Base-by-base conservation (phyloP, 2,113 vertebrate genomes). In the Peromyscus polionotus region DNA sequence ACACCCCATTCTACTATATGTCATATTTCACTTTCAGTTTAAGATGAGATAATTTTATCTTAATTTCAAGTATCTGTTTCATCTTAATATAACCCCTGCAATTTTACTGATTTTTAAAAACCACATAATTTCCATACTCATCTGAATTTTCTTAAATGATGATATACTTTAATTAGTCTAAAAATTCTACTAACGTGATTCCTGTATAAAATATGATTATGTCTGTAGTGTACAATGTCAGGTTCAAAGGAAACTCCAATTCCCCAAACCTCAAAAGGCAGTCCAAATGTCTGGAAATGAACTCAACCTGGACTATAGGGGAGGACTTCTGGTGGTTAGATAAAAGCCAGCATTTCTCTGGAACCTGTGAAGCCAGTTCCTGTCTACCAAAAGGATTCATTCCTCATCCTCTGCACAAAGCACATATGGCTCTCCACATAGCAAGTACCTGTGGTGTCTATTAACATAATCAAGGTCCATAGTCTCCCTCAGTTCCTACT, bases 81-180 rank as follows among this genome's bases (percentile, higher is more conserved):
- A 93, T 96, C 77, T 96, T 96, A 93, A 88, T 94, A 51, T 93
- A 92, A 88, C 85, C 86, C 76, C 72, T 73, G 48, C 73, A 94
- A 94, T 97, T 97, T 95, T 94, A 92, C 86, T 97, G 94, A 97
- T 93, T 97, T 97, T 97, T 93, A 42, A 97, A 97, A 97, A 72
- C 5, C 22, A 91, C 51, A 36, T n/a, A 28, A 90, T 95, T 96
- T 98, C 94, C n/a, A 87, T 97, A 94, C 96, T 95, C 91, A 96
- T 93, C 39, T 92, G 91, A 54, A 84, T 95, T 90, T 95, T 87
- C 83, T 92, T 76, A 87, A 95, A 54, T 76, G 73, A 93, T 80
- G 75, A 92, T 97, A 86, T 88, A 94, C 42, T 95, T 97, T 89
- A 95, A 97, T 96, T 92, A 95, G 48, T 88, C 17, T 84, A 90